A percentile compares a stretch with the other conserved stretches of the same genome.
phyloP scores from a whole-genome alignment of 2,797 vertebrate species.

The Thripadectes ignobilis region DNA sequence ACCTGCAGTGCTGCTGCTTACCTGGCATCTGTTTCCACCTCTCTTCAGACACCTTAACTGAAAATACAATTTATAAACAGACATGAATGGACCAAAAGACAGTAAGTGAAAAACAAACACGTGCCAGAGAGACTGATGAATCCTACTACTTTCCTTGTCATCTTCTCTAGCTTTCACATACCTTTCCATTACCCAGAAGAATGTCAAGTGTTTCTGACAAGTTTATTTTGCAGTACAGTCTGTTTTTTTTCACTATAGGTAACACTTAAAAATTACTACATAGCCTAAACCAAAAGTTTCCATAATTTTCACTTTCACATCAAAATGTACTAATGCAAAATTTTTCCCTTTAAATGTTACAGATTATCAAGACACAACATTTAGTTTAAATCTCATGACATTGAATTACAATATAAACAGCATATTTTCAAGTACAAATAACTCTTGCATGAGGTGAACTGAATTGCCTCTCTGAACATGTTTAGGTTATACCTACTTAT shows the following conservation, averaged over 20 bases:
- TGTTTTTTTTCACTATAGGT: background rate
- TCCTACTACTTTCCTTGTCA: background rate
- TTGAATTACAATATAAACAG: background rate
- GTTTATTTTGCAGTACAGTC: background rate
- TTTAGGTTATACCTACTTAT: background rate
- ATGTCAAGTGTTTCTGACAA: background rate
- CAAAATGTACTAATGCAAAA: background rate
- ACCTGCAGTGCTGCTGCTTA: slow-evolving; percentile 1
- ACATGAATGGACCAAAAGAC: background rate
- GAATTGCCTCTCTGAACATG: background rate
- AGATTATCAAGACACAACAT: background rate
- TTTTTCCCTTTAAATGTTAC: background rate
- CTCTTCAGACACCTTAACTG: slow-evolving; percentile 60
- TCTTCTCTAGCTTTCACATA: background rate
- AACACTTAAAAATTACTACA: background rate
- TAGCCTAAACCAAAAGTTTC: background rate
- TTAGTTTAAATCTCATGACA: background rate
- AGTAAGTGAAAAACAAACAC: background rate
- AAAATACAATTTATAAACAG: slow-evolving; percentile 43
- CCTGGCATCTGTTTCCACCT: slow-evolving; percentile 63
- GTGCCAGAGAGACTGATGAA: background rate
- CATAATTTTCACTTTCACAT: background rate
- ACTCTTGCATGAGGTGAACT: background rate
- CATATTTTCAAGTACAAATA: background rate
- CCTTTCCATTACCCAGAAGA: background rate